Evolutionary conservation across 2,797 vertebrate genomes (phyloP).

Genomic region (Xenopus petersii): DNA sequence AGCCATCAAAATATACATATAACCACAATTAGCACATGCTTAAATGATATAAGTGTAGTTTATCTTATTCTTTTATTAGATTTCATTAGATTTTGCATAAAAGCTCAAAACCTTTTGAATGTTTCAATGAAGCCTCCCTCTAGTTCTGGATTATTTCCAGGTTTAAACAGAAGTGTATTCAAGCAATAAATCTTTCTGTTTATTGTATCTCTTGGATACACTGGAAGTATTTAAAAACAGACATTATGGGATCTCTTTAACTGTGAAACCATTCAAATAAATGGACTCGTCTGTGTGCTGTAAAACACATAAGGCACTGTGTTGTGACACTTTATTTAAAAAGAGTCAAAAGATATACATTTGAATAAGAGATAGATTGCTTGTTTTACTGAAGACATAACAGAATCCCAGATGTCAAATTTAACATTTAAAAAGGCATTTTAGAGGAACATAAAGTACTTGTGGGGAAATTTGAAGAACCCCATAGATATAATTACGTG

Average conservation of each 20-base stretch:
- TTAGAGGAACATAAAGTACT: background rate
- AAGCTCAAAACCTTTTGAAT: too few relatives aligned
- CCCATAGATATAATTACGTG: too few relatives aligned
- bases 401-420: slow-evolving; percentile 3
- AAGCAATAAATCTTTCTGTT: slow-evolving; percentile 16
- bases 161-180: slow-evolving; percentile 2
- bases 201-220: background rate
- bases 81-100: too few relatives aligned
- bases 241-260: slow-evolving; percentile 2
- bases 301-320: slow-evolving; percentile 11
- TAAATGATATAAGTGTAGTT: too few relatives aligned
- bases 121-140: background rate
- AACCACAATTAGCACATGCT: too few relatives aligned
- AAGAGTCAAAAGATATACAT: slow-evolving; percentile 13
- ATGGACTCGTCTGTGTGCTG: slow-evolving; percentile 14
- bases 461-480: too few relatives aligned
- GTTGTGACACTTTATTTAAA: slow-evolving; percentile 7
- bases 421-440: background rate
- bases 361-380: slow-evolving; percentile 11
- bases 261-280: slow-evolving; percentile 16
- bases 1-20: too few relatives aligned
- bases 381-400: slow-evolving; percentile 14
- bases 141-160: background rate
- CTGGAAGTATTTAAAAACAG: background rate
- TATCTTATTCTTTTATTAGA: too few relatives aligned